A percentile compares a stretch with the other conserved stretches of the same genome.
These are phyloP conservation scores for Petrocephalus microphthalmus DNA, from an alignment of 2,113 vertebrate species.

Conservation along the genomic window DNA sequence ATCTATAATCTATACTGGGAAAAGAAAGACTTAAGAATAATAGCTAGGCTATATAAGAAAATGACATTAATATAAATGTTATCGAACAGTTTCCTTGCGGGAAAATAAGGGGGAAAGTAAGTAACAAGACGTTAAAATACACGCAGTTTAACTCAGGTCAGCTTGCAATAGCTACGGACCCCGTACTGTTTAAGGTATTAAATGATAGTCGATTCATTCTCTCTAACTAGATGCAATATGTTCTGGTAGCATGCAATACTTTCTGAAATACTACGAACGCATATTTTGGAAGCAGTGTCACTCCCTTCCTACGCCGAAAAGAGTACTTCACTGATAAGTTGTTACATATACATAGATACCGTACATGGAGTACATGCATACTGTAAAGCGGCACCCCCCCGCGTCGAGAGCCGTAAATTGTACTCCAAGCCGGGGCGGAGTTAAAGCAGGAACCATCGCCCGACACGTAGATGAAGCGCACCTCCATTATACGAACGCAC, in stretches of 20 bases:
- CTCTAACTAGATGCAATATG: not conserved
- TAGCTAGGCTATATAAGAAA: not conserved
- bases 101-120: too few relatives aligned
- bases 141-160: not conserved
- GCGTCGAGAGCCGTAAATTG: not conserved
- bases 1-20: not conserved
- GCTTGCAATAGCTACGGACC: not conserved
- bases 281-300: not conserved
- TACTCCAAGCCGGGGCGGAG: not conserved
- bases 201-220: not conserved
- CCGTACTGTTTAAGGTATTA: not conserved
- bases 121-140: not conserved
- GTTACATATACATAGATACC: not conserved
- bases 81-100: not conserved
- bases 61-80: not conserved
- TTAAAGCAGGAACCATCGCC: not conserved
- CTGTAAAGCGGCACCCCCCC: not conserved
- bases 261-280: not conserved
- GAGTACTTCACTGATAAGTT: not conserved
- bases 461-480: not conserved
- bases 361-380: not conserved
- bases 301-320: not conserved
- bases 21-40: not conserved
- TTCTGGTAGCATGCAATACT: not conserved
- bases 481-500: not conserved